Base-by-base conservation (phyloP, 2,797 vertebrate species). In the Chelonia mydas region DNA sequence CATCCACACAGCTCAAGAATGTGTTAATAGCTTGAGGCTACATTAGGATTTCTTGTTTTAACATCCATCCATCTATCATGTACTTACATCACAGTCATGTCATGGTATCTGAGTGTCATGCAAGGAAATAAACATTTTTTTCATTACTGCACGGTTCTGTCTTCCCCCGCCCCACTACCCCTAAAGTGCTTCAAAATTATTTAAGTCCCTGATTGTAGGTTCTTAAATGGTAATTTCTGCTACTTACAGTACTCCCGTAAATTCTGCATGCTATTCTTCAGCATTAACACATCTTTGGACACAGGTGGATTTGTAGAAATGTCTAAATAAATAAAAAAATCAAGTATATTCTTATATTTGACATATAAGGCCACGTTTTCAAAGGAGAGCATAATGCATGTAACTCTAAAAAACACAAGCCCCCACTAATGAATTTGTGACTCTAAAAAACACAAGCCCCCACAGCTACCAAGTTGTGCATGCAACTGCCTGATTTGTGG, bases 231-330 rank as follows among this genome's bases (percentile, higher is more conserved):
- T 76, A 5, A 5, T 16, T 83, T 88, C 83, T n/a, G 37, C 57
- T 95, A 96, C 96, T 97, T 94, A 97, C 92, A 81, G 31, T 96
- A 95, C 61, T 31, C 92, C 33, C 93, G 41, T 31, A 95, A 53
- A 57, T 95, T 86, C 45, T 80, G 80, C 79, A 95, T 16, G 90
- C 54, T 94, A 92, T 89, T 96, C 57, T 85, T 55, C 65, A 89
- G 49, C 25, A 81, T 50, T 33, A 11, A 47, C n/a, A 28, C 27
- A 50, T 33, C 37, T 1, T 41, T 17, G 50, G 54, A 79, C 27
- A 61, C 47, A 49, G n/a, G 5, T 23, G 65, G 45, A 49, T 41
- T n/a, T 77, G 33, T 33, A 83, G 86, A 77, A 65, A 84, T 61
- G 13, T 54, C 88, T 92, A 72, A 83, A 90, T 27, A 6, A 76